phyloP scores from a whole-genome alignment of 2,797 vertebrate species.

The Austrolebias charrua region DNA sequence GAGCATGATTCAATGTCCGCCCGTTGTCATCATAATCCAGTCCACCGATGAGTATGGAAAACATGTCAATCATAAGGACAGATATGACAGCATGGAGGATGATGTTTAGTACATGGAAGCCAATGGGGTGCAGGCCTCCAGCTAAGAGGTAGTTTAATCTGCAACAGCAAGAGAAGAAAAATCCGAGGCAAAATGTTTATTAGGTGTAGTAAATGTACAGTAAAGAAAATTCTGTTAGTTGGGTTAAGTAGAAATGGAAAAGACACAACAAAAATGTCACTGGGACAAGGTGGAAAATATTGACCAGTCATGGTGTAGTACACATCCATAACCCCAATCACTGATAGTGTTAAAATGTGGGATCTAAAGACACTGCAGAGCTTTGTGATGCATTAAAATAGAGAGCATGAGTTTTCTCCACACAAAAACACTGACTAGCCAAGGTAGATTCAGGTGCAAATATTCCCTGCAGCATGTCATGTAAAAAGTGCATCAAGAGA shows the following conservation, averaged over 20 bases:
- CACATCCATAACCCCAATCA: neutral
- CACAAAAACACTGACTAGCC: no score
- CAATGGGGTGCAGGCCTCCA: conserved; percentile 89
- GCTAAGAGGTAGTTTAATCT: conserved; percentile 94
- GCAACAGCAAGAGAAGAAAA: conserved; percentile 48
- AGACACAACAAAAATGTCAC: neutral
- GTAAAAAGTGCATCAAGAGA: neutral
- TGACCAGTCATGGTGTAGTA: neutral
- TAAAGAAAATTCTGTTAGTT: neutral
- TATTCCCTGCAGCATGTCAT: neutral
- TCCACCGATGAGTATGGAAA: conserved; percentile 89
- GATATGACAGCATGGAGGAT: conserved; percentile 89
- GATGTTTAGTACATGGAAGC: conserved; percentile 95
- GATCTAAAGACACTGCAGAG: no score
- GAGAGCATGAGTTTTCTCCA: no score
- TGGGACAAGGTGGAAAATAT: neutral
- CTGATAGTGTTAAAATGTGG: neutral
- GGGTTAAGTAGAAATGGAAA: neutral
- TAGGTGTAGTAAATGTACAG: neutral
- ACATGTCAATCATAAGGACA: conserved; percentile 91
- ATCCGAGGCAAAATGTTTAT: conserved; percentile 4
- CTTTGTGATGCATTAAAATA: no score
- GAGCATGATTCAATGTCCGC: conserved; percentile 80
- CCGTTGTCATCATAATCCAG: conserved; percentile 82
- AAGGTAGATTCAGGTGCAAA: neutral